These are phyloP conservation scores for Oscheius onirici DNA, from an alignment of 2,888 invertebrate genomes.

Conservation along the genomic window DNA sequence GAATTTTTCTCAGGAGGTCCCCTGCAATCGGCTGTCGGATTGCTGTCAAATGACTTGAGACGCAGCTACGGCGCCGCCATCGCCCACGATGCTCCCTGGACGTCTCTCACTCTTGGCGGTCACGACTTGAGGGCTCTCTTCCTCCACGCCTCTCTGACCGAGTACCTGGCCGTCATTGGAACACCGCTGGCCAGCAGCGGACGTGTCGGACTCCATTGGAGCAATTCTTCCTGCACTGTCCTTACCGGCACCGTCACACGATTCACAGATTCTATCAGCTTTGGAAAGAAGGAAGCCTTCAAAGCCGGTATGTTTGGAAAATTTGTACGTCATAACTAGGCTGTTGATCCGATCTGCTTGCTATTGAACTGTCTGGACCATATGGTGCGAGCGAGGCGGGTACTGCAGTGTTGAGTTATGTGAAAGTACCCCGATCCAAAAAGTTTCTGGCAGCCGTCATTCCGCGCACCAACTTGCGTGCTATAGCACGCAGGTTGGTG, in stretches of 20 bases:
- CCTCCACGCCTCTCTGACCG: constrained; percentile 60
- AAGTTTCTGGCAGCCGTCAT: too few species aligned
- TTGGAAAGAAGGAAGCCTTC: constrained; percentile 56
- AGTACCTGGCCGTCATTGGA: constrained; percentile 63
- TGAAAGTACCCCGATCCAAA: too few species aligned
- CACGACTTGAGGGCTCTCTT: constrained; percentile 47
- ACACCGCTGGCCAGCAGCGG: constrained; percentile 60
- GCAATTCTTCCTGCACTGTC: constrained; percentile 69
- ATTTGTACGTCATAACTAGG: too few species aligned
- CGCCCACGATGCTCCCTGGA: constrained; percentile 37
- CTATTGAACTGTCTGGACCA: too few species aligned
- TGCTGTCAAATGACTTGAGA: constrained; percentile 42
- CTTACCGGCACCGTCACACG: constrained; percentile 64
- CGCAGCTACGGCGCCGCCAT: constrained; percentile 37
- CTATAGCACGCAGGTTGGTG: too few species aligned
- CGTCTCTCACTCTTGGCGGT: constrained; percentile 39
- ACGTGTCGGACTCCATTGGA: constrained; percentile 69
- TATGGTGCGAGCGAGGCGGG: too few species aligned
- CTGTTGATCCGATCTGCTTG: too few species aligned
- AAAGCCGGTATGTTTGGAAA: constrained; percentile 38
- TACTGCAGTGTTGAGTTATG: too few species aligned
- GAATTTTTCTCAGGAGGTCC: constrained; percentile 7
- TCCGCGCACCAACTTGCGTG: too few species aligned
- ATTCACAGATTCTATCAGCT: constrained; percentile 38
- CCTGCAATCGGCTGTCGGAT: constrained; percentile 38